These are phyloP conservation scores for Drosophila eohydei DNA, from an alignment of 2,888 invertebrate species.

Conservation along the genomic window DNA sequence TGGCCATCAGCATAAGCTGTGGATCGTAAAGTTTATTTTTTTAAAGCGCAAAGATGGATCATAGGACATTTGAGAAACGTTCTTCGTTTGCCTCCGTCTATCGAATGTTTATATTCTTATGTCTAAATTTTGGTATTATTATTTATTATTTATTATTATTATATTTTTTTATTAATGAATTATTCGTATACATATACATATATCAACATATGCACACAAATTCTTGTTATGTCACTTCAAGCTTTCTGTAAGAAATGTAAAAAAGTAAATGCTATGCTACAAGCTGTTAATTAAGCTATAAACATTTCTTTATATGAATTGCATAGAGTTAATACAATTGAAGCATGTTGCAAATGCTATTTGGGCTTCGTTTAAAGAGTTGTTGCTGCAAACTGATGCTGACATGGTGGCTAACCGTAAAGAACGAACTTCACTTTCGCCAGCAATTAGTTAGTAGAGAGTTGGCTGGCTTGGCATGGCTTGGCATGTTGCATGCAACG, in stretches of 20 bases:
- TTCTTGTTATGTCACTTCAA: neutral
- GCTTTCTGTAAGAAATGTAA: neutral
- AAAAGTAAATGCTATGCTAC: neutral
- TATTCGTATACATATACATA: neutral
- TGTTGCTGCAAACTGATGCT: slow-evolving; percentile 63
- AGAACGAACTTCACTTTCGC: slow-evolving; percentile 54
- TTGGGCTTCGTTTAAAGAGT: slow-evolving; percentile 16
- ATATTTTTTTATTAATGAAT: neutral
- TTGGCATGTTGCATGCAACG: slow-evolving; percentile 70
- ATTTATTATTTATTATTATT: neutral
- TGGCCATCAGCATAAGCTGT: no score
- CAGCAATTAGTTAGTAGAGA: slow-evolving; percentile 60
- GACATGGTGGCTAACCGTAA: slow-evolving; percentile 63
- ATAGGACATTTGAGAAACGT: no score
- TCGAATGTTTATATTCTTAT: no score
- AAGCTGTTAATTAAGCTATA: slow-evolving; percentile 1
- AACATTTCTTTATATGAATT: slow-evolving; percentile 3
- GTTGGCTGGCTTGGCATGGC: slow-evolving; percentile 31
- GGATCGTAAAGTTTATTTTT: no score
- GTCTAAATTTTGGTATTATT: neutral
- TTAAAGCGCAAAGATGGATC: no score
- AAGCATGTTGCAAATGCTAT: slow-evolving; percentile 4
- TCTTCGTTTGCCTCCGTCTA: no score
- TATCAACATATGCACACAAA: no score
- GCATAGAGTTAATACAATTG: slow-evolving; percentile 13